Evolutionary conservation across 37 sponge, comb jelly and placozoan genomes (phyloP).

Genomic region (Mnemiopsis leidyi): DNA sequence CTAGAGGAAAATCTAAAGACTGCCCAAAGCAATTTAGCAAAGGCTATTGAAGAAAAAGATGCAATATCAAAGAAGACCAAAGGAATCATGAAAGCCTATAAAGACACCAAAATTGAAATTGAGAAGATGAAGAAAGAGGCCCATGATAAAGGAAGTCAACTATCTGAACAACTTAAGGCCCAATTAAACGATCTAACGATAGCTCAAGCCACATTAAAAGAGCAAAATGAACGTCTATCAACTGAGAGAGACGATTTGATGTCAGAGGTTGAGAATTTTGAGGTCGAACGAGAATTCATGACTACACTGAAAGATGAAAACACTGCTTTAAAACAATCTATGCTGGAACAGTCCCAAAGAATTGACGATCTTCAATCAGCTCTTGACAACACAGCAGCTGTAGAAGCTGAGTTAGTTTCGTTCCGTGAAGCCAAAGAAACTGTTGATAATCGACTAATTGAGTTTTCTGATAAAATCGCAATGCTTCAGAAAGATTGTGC

Average conservation of each 20-base stretch:
- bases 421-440: not conserved
- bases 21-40: not conserved
- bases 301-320: conserved; percentile 47
- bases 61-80: conserved; percentile 21
- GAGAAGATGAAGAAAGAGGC: conserved; percentile 51
- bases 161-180: not conserved
- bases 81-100: conserved; percentile 57
- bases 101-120: not conserved
- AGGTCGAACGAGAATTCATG: not conserved
- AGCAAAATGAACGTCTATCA: not conserved
- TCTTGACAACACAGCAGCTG: not conserved
- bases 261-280: conserved; percentile 27
- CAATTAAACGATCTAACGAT: not conserved
- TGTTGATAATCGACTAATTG: not conserved
- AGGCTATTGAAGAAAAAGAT: not conserved
- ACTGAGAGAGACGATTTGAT: not conserved
- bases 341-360: not conserved
- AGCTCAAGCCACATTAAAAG: not conserved
- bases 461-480: not conserved
- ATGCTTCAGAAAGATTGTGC: not conserved
- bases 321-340: not conserved
- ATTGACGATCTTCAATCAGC: conserved; percentile 2
- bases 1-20: not conserved
- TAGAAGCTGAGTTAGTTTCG: not conserved
- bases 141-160: not conserved